Percentiles rank a stretch among this genome's conserved stretches.
phyloP scores from a whole-genome alignment of 1,140 invertebrate genomes.

The Gonatopus flavifemur region DNA sequence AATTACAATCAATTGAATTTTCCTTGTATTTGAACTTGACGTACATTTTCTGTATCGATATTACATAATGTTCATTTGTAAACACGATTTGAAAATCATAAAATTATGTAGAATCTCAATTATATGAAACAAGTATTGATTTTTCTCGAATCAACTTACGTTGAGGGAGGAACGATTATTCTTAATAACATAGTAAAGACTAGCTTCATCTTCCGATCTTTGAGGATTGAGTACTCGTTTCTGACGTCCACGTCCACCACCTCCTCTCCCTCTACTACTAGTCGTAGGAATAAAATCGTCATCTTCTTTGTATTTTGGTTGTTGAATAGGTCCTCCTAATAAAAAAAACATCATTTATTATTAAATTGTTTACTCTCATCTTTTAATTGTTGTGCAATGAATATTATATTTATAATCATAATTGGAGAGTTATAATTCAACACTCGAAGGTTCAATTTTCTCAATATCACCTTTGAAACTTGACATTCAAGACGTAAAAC shows the following conservation, averaged over 20 bases:
- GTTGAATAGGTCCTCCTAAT: slow-evolving; percentile 47
- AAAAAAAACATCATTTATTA: neutral
- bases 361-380: neutral
- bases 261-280: slow-evolving; percentile 33
- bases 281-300: slow-evolving; percentile 44
- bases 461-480: too few relatives aligned
- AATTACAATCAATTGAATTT: slow-evolving; percentile 9
- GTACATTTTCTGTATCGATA: slow-evolving; percentile 9
- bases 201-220: slow-evolving; percentile 73
- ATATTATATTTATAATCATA: neutral
- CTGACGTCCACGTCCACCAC: slow-evolving; percentile 52
- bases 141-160: too few relatives aligned
- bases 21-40: slow-evolving; percentile 4
- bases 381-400: neutral
- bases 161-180: slow-evolving; percentile 78
- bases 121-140: too few relatives aligned
- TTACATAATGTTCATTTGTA: neutral
- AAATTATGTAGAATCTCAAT: too few relatives aligned
- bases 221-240: slow-evolving; percentile 56
- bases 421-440: too few relatives aligned
- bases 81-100: neutral
- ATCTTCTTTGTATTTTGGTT: slow-evolving; percentile 55
- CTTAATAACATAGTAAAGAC: slow-evolving; percentile 78
- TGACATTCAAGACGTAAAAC: too few relatives aligned
- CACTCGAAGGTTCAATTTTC: too few relatives aligned